These are phyloP conservation scores for Nephrotoma flavescens DNA, from an alignment of 2,888 invertebrate genomes.

Conservation along the genomic window DNA sequence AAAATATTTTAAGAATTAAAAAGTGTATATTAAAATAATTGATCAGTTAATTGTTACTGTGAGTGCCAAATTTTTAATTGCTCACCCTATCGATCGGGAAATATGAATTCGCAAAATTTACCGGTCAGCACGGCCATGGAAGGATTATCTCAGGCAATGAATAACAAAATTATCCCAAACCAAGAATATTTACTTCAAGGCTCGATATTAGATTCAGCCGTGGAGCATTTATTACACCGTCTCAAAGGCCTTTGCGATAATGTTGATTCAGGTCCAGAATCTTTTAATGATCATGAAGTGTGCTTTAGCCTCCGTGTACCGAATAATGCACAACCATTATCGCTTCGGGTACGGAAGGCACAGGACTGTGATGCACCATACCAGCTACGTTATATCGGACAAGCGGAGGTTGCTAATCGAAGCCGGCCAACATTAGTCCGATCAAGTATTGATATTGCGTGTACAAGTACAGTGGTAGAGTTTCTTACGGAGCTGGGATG, in stretches of 20 bases:
- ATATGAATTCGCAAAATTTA: neutral
- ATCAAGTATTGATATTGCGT: conserved; percentile 85
- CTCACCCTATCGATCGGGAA: neutral
- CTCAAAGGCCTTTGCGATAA: conserved; percentile 86
- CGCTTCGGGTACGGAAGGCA: conserved; percentile 70
- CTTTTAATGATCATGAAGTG: conserved; percentile 87
- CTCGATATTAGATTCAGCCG: conserved; percentile 74
- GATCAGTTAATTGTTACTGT: neutral
- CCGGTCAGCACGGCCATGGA: conserved; percentile 46
- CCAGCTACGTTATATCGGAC: conserved; percentile 84
- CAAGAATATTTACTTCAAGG: conserved; percentile 80
- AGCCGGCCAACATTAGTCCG: conserved; percentile 78
- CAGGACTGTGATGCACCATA: conserved; percentile 51
- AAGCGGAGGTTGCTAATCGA: conserved; percentile 80
- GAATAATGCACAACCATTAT: conserved; percentile 48
- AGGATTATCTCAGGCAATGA: conserved; percentile 60
- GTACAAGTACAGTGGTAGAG: conserved; percentile 76
- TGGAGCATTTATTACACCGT: conserved; percentile 74
- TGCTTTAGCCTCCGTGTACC: conserved; percentile 66
- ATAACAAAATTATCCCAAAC: conserved; percentile 77
- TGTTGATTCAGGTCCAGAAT: conserved; percentile 78
- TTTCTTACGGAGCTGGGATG: conserved; percentile 87
- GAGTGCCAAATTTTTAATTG: neutral
- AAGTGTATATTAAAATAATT: neutral
- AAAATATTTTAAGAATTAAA: neutral